Evolutionary conservation across 2,797 vertebrate genomes (phyloP).

Genomic region (Remorina albescens): DNA sequence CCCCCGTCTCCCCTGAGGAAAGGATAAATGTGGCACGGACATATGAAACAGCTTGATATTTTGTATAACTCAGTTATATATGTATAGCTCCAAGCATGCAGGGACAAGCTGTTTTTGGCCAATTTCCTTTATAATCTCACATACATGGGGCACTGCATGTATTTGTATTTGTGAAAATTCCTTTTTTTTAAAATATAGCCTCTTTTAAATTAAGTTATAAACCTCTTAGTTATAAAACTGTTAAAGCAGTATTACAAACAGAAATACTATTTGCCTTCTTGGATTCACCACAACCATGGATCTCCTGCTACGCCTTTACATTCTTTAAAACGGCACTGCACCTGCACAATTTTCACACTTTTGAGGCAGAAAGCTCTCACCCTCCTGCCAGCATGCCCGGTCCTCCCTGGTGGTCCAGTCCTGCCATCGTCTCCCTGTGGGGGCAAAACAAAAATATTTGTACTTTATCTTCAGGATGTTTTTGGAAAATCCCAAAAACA

Average conservation of each 20-base stretch:
- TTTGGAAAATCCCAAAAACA: neutral
- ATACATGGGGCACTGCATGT: neutral
- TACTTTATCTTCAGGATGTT: neutral
- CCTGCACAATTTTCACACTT: neutral
- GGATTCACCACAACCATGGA: neutral
- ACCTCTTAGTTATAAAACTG: neutral
- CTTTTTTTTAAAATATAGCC: neutral
- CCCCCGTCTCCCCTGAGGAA: conserved; percentile 89
- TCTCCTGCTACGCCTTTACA: neutral
- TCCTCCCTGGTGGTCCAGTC: conserved; percentile 78
- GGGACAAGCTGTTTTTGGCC: too few relatives aligned
- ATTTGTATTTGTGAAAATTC: neutral
- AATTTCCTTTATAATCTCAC: neutral
- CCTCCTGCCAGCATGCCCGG: conserved; percentile 84
- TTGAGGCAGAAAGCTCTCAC: conserved; percentile 68
- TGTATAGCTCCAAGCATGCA: too few relatives aligned
- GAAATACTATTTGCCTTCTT: neutral
- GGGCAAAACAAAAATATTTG: too few relatives aligned
- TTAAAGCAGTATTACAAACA: neutral
- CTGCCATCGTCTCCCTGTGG: conserved; percentile 83
- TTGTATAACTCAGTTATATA: conserved; percentile 38
- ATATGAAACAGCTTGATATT: conserved; percentile 24
- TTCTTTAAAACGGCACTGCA: neutral
- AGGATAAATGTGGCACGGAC: too few relatives aligned
- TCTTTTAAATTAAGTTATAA: neutral